Conservation (phyloP, 1,140 invertebrate species). For the Drosophila virilis region DNA sequence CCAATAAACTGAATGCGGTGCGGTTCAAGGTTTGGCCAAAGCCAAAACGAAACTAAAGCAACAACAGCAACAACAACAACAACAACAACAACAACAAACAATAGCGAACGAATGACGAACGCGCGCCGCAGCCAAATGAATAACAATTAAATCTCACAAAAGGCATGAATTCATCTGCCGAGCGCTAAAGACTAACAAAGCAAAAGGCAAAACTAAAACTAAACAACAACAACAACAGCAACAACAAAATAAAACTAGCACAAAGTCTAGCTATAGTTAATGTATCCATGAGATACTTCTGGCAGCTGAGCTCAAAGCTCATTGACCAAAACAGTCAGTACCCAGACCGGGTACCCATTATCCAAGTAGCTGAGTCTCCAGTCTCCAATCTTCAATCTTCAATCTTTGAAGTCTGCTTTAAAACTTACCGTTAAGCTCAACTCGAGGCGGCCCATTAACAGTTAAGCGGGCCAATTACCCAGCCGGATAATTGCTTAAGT, state of each 20-base stretch:
- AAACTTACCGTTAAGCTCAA: conserved; percentile 73
- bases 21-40: conserved; percentile 84
- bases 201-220: conserved; percentile 2
- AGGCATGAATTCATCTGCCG: conserved; percentile 81
- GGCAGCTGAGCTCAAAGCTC: conserved; percentile 66
- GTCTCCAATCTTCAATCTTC: conserved; percentile 3
- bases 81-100: conserved; percentile 28
- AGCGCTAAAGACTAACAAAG: conserved; percentile 43
- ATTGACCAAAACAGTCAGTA: conserved; percentile 70
- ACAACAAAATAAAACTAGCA: conserved; percentile 29
- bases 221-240: conserved; percentile 25
- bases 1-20: conserved; percentile 81
- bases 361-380: neutral
- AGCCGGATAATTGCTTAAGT: conserved; percentile 64
- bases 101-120: conserved; percentile 50
- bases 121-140: conserved; percentile 63
- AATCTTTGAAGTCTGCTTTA: conserved; percentile 29
- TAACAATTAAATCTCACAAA: conserved; percentile 80
- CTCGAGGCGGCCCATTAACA: conserved; percentile 76
- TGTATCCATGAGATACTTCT: conserved; percentile 44
- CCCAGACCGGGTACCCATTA: neutral
- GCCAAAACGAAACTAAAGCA: conserved; percentile 75
- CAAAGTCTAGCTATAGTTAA: conserved; percentile 46
- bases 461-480: conserved; percentile 79
- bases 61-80: conserved; percentile 31